Evolutionary conservation across 37 sponge, comb jelly and placozoan species (phyloP), one percentile per base, ranked within the genome.

Genomic region (Beroe ovata): DNA sequence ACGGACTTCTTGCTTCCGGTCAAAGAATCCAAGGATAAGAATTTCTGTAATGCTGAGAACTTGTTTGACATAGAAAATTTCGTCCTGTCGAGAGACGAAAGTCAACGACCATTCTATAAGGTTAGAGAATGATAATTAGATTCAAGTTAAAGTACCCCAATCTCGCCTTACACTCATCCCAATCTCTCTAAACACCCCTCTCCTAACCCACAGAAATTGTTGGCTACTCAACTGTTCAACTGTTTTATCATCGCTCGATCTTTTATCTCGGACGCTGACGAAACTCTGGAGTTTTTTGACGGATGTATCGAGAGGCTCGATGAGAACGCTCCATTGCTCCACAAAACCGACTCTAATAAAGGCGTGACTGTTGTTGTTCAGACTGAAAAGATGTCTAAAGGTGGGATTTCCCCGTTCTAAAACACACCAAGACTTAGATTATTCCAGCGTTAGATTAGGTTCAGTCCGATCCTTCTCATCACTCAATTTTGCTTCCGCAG

Each of bases 201-300:
- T 11, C 54, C 54, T 47, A n/a, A n/a, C n/a, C 63, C 63, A 26
- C 54, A 77, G 84, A 77, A 77, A 40, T 35, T 77, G 54, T 36
- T 77, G 54, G 3, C 54, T 19, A 77, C 84, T 2, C 84, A 77
- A 25, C 39, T 77, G 84, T 77, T 77, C 84, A 77, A 77, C 47
- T 77, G 84, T 40, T 77, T 77, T 25, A 77, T 77, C 23, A 77
- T 77, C n/a, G 42, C 84, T 3, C 84, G 84, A 14, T 77, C 84
- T 18, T 77, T 77, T 20, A 39, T 77, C n/a, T 77, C 84, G 47
- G 84, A 77, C 84, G 20, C 54, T 41, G 84, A 77, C 84, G 84
- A 77, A 25, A 77, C 84, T 19, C 47, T 77, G 22, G 84, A 77
- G 84, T 77, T 77, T 54, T 77, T 77, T 77, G 84, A 77, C 54